Percentiles rank a stretch among this genome's conserved stretches.
Evolutionary conservation across 2,113 vertebrate species (phyloP).

Genomic region (Vulpes lagopus): DNA sequence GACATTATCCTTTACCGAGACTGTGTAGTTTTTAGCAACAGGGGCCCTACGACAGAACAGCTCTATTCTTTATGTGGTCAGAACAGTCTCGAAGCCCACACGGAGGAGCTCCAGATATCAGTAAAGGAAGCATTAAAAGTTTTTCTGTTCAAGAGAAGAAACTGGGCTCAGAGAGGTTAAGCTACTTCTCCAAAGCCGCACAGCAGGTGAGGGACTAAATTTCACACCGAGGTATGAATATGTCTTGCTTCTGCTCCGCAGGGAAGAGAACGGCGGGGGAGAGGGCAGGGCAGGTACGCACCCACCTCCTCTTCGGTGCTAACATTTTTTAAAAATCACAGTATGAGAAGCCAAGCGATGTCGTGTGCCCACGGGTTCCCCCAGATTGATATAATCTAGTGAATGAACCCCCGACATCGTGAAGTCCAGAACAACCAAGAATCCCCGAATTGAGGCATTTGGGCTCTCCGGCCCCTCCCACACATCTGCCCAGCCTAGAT

Average conservation of each 20-base stretch:
- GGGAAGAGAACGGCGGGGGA: accelerated
- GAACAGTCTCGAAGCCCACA: neutral
- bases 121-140: accelerated
- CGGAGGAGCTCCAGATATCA: accelerated
- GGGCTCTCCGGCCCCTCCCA: neutral
- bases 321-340: neutral
- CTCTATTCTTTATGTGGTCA: neutral
- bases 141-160: neutral
- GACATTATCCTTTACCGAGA: neutral
- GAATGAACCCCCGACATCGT: neutral
- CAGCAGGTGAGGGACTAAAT: neutral
- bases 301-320: neutral
- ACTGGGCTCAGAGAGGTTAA: neutral
- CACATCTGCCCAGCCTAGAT: neutral
- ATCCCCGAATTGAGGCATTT: neutral
- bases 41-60: accelerated
- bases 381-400: neutral
- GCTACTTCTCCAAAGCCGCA: neutral
- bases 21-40: neutral
- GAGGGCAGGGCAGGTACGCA: accelerated
- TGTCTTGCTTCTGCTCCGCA: neutral
- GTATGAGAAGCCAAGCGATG: neutral
- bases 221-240: neutral
- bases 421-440: neutral
- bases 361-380: neutral